Percentiles rank a stretch among this genome's conserved stretches.
These are phyloP conservation scores for Ophthalmolycus amberensis DNA, from an alignment of 2,113 vertebrate species.

Conservation along the genomic window DNA sequence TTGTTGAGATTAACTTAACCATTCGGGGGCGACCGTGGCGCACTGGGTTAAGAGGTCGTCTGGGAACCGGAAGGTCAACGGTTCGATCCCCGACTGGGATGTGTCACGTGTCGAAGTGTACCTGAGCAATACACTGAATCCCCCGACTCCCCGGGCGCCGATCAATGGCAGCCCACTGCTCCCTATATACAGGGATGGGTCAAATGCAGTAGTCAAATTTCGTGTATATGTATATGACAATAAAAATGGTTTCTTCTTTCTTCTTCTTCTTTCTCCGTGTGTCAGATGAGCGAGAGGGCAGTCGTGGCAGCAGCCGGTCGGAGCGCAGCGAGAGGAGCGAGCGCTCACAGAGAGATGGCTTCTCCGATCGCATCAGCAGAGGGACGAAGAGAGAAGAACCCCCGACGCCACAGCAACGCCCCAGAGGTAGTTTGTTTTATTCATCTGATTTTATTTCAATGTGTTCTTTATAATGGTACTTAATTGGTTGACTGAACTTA, in stretches of 20 bases:
- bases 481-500: not conserved
- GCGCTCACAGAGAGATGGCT: conserved; percentile 85
- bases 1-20: not conserved
- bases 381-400: conserved; percentile 88
- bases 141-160: no score
- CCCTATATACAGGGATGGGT: no score
- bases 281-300: conserved; percentile 88
- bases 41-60: no score
- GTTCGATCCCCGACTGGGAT: no score
- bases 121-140: no score
- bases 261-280: conserved; percentile 20
- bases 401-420: conserved; percentile 87
- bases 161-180: no score
- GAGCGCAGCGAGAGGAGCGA: conserved; percentile 82
- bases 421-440: conserved; percentile 84
- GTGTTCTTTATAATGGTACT: not conserved
- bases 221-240: no score
- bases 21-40: no score
- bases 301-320: conserved; percentile 81
- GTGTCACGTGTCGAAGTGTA: no score
- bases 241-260: not conserved
- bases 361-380: conserved; percentile 87
- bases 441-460: not conserved
- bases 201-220: no score
- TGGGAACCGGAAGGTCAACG: no score